Conservation (phyloP, 2,888 invertebrate species). For the Harpalus rufipes region DNA sequence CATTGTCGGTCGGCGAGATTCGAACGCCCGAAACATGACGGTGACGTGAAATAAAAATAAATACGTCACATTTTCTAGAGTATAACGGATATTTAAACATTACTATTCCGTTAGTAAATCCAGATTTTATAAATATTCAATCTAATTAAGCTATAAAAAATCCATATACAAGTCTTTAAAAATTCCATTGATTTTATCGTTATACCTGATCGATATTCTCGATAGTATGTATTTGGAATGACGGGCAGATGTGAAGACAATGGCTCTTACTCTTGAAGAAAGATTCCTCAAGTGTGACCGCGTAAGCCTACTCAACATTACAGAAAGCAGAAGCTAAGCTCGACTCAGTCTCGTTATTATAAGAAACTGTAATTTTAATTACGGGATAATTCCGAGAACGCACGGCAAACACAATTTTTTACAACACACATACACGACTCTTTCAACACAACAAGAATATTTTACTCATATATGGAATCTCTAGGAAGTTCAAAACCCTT, state of each 20-base stretch:
- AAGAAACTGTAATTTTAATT: constrained; percentile 65
- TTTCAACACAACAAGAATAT: no score
- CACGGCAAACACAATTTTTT: neutral
- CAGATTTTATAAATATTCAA: neutral
- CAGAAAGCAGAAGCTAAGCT: constrained; percentile 36
- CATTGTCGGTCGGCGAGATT: no score
- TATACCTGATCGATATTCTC: no score
- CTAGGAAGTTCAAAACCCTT: no score
- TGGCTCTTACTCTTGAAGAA: neutral
- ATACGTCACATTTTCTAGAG: neutral
- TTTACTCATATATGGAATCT: no score
- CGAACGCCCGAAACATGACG: no score
- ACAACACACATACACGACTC: no score
- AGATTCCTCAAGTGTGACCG: no score
- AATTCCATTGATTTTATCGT: no score
- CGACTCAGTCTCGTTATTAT: constrained; percentile 54
- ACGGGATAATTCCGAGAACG: constrained; percentile 60
- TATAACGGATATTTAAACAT: neutral
- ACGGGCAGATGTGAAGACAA: neutral
- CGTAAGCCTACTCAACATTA: constrained; percentile 32
- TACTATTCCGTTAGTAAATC: constrained; percentile 12
- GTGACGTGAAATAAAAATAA: neutral
- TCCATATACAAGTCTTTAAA: no score
- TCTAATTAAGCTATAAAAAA: constrained; percentile 11
- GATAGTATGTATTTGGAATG: no score